These are phyloP conservation scores for Pachypeltis micranthus DNA, from an alignment of 1,140 invertebrate species.

Conservation along the genomic window DNA sequence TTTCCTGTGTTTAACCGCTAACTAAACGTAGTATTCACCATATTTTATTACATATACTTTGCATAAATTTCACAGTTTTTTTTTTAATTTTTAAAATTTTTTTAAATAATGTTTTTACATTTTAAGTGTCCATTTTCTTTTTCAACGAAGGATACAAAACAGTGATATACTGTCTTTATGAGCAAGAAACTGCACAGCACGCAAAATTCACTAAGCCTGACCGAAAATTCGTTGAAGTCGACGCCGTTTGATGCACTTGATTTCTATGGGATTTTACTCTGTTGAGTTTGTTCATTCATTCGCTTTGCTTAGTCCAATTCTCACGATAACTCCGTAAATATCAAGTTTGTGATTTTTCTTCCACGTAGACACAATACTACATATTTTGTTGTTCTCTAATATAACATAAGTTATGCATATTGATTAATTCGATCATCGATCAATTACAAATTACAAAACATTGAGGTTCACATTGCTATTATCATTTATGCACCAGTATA, in stretches of 20 bases:
- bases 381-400: constrained; percentile 1
- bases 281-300: too few relatives aligned
- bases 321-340: too few relatives aligned
- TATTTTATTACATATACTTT: constrained; percentile 14
- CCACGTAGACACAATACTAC: constrained; percentile 5
- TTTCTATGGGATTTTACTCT: too few relatives aligned
- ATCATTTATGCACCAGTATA: constrained; percentile 11
- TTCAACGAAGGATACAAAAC: constrained; percentile 22
- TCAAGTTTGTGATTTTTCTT: too few relatives aligned
- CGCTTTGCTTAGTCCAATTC: too few relatives aligned
- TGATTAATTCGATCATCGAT: constrained; percentile 19
- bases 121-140: constrained; percentile 13
- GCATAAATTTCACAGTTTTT: constrained; percentile 19
- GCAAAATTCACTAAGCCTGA: constrained; percentile 20
- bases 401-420: constrained; percentile 13
- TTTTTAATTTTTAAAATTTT: constrained; percentile 8
- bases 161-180: constrained; percentile 21
- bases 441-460: constrained; percentile 16
- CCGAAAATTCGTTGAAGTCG: constrained; percentile 18
- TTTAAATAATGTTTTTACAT: constrained; percentile 6
- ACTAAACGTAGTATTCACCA: constrained; percentile 17
- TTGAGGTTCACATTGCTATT: constrained; percentile 17
- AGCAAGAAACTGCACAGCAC: constrained; percentile 22
- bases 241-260: constrained; percentile 1
- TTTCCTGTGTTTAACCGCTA: constrained; percentile 12